Percentiles rank a stretch among this genome's conserved stretches.
Conservation (phyloP, 2,113 vertebrate genomes). For the Mohoua ochrocephala region DNA sequence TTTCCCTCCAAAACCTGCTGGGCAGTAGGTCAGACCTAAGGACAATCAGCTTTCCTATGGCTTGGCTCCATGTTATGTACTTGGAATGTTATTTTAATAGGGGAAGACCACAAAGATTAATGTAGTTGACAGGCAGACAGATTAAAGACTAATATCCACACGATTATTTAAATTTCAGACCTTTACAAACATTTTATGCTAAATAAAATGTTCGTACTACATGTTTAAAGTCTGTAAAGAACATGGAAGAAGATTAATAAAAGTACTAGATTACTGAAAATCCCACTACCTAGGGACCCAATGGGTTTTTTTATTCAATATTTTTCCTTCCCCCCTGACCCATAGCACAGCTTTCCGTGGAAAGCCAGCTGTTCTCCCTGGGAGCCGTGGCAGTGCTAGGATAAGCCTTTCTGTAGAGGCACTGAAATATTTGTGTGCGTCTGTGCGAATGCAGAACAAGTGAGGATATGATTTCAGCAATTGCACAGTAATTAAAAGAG, state of each 20-base stretch:
- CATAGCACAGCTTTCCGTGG: background rate
- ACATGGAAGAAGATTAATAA: constrained; percentile 34
- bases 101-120: background rate
- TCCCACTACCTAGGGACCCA: constrained; percentile 39
- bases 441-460: background rate
- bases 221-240: constrained; percentile 40
- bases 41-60: background rate
- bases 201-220: constrained; percentile 32
- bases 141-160: constrained; percentile 53
- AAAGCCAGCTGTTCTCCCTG: background rate
- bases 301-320: background rate
- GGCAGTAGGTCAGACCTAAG: background rate
- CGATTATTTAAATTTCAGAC: constrained; percentile 48
- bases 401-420: background rate
- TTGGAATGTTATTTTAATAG: background rate
- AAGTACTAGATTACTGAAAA: constrained; percentile 58
- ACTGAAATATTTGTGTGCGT: background rate
- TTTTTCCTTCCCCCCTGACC: background rate
- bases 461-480: background rate
- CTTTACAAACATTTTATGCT: constrained; percentile 13
- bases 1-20: background rate
- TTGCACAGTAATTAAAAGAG: background rate
- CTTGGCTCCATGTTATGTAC: background rate
- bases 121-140: constrained; percentile 6
- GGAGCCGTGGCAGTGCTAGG: background rate